Evolutionary conservation across 1,140 invertebrate species (phyloP).

Genomic region (Polypedilum vanderplanki): DNA sequence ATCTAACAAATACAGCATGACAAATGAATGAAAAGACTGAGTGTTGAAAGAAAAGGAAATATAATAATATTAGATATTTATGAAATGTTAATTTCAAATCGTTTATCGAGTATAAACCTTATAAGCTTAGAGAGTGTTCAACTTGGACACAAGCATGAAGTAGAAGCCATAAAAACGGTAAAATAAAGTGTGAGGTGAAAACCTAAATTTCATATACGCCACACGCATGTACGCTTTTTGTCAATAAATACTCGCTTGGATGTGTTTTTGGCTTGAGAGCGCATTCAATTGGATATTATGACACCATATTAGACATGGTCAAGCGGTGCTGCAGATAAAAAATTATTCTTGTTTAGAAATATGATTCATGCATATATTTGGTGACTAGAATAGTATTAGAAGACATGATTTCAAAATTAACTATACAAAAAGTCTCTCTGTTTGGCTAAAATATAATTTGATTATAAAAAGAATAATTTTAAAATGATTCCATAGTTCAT

Average conservation of each 20-base stretch:
- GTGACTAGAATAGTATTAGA: too few species aligned
- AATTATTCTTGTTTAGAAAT: neutral
- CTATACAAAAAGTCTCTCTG: too few species aligned
- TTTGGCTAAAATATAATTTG: too few species aligned
- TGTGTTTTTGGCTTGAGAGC: neutral
- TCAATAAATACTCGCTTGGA: neutral
- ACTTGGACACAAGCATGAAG: neutral
- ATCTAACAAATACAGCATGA: too few species aligned
- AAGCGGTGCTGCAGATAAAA: conserved; percentile 10
- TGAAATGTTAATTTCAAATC: conserved; percentile 23
- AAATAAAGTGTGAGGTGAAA: neutral
- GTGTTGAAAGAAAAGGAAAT: neutral
- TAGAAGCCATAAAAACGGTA: neutral
- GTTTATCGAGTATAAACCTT: conserved; percentile 11
- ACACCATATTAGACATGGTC: conserved; percentile 25
- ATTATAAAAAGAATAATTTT: too few species aligned
- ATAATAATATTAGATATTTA: conserved; percentile 24
- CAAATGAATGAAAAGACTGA: too few species aligned
- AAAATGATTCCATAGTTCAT: too few species aligned
- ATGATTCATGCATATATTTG: neutral
- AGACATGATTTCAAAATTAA: too few species aligned
- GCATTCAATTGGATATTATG: conserved; percentile 14
- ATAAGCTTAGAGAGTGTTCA: neutral
- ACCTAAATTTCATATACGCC: neutral
- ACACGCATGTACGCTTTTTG: conserved; percentile 3